phyloP scores from a whole-genome alignment of 2,888 invertebrate genomes.

The Oasisia sp. region DNA sequence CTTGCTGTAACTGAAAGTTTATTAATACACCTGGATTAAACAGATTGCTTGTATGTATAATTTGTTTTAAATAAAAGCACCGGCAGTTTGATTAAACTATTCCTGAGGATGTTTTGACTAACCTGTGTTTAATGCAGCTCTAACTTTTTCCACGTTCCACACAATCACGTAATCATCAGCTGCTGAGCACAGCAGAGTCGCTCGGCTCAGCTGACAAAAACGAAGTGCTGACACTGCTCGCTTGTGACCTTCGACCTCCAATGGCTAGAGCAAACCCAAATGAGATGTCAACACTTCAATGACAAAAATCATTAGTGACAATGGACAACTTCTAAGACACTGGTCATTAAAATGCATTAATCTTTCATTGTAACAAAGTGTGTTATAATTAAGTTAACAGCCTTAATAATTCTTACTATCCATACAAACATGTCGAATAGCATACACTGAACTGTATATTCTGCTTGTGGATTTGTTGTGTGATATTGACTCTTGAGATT shows the following conservation, averaged over 20 bases:
- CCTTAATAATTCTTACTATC: too few relatives aligned
- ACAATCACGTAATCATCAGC: slow-evolving; percentile 60
- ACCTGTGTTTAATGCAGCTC: slow-evolving; percentile 47
- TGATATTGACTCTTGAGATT: too few relatives aligned
- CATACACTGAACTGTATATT: too few relatives aligned
- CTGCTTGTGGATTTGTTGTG: too few relatives aligned
- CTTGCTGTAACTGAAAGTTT: too few relatives aligned
- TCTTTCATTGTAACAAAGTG: too few relatives aligned
- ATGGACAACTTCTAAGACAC: neutral
- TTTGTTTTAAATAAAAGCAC: neutral
- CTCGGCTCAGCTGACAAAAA: slow-evolving; percentile 45
- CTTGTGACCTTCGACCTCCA: slow-evolving; percentile 55
- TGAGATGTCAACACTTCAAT: neutral
- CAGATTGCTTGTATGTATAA: too few relatives aligned
- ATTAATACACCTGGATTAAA: too few relatives aligned
- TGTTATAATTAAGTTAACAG: too few relatives aligned
- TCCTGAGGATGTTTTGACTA: neutral
- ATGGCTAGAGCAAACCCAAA: slow-evolving; percentile 43
- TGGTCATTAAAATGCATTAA: neutral
- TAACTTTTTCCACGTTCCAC: slow-evolving; percentile 56
- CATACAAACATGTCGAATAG: too few relatives aligned
- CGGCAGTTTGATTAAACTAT: neutral
- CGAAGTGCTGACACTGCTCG: slow-evolving; percentile 50
- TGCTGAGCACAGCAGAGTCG: slow-evolving; percentile 54
- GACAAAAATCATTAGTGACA: neutral